Evolutionary conservation across 2,113 vertebrate species (phyloP).

Genomic region (Bettongia penicillata): DNA sequence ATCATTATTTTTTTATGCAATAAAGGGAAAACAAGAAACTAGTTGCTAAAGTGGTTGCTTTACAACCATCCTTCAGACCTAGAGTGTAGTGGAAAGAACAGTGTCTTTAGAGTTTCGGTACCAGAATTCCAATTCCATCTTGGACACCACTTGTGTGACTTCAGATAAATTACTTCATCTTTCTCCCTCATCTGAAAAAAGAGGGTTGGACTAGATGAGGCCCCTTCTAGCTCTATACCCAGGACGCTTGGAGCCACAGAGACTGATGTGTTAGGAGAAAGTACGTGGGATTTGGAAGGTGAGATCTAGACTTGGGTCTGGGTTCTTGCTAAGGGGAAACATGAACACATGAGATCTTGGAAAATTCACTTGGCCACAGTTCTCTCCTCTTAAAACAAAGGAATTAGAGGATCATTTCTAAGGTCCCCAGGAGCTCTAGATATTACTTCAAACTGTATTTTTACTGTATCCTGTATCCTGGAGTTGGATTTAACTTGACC

Average conservation of each 20-base stretch:
- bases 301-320: neutral
- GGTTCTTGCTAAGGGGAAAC: neutral
- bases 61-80: conserved; percentile 1
- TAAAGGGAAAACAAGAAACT: conserved; percentile 46
- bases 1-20: conserved; percentile 8
- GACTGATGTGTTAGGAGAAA: neutral
- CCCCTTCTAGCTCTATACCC: neutral
- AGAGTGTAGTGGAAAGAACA: conserved; percentile 36
- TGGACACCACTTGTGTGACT: neutral
- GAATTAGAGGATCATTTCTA: neutral
- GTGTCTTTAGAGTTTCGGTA: conserved; percentile 40
- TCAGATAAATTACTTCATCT: neutral
- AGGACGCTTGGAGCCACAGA: neutral
- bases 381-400: neutral
- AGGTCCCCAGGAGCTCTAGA: neutral
- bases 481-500: neutral
- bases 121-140: neutral
- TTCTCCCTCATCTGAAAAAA: conserved; percentile 63
- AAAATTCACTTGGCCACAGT: neutral
- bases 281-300: neutral
- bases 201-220: neutral
- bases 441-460: neutral
- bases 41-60: conserved; percentile 37
- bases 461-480: neutral
- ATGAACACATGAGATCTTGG: neutral